Evolutionary conservation across 35 echinoderm and acorn worm species (phyloP), one percentile per base, ranked within the genome.

Genomic region (Diadema setosum): DNA sequence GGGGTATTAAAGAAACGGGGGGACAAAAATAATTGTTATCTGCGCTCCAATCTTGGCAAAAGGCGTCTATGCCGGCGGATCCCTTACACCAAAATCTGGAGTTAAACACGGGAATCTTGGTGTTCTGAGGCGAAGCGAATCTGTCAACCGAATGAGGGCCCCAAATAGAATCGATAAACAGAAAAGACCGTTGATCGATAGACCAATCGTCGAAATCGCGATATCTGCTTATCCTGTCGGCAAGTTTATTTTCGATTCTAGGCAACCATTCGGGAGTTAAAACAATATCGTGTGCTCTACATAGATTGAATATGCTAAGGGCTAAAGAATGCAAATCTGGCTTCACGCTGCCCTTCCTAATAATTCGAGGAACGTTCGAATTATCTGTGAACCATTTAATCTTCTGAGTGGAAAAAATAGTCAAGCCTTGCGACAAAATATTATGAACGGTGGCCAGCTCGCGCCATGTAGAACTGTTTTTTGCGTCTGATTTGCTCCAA

Each of bases 1-100:
- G 63, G 2, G 21, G 11, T 26, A 87, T 78, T 17, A 87, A 50
- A 17, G 15, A 82, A 9, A 82, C 75, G 9, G 87, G 87, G 4
- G 75, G 87, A 52, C 87, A 89, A 44, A 82, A 21, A 29, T 82
- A 89, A 82, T 89, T 89, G 44, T 81, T 89, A 21, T 89, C 74
- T 12, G 1, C 2, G 20, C 16, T 11, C 87, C 74, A 81, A 58
- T 89, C 34, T 30, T 89, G 87, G n/a, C 74, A 81, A 45, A 82
- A 89, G 15, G 75, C 75, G 87, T 89, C 87, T 0, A 89, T 58
- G 17, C 75, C 75, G 12, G 48, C 39, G 4, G 48, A 56, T 2
- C 87, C 76, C 4, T 17, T 81, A 44, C 78, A 82, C 75, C 87
- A 89, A 89, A 81, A 89, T 50, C 50, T 82, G 46, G 75, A 23